Evolutionary conservation across 2,797 vertebrate species (phyloP), one percentile per base, ranked within the genome.

Genomic region (Semotilus atromaculatus): DNA sequence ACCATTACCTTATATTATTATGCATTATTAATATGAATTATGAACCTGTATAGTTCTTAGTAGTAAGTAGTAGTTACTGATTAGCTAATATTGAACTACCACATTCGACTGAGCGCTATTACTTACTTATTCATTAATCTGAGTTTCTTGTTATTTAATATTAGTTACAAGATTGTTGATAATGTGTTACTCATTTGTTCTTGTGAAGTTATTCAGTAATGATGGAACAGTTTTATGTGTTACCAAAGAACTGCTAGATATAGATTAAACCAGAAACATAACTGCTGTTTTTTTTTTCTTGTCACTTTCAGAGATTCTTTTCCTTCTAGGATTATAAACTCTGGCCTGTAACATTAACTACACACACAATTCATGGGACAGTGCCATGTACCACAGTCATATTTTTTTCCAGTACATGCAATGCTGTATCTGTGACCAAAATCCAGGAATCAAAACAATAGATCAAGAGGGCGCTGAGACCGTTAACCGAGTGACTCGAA

Each of bases 371-470:
- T 80, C 53, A 82, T 73, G 68, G 68, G 67, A 48, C 5, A 51
- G 60, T 11, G 68, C 58, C 77, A 85, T 71, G 55, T 53, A 72
- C 76, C 58, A 14, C 66, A 80, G 67, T 64, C 71, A 38, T 71
- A 23, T 45, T n/a, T 82, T 48, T 81, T 80, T 62, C 40, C 80
- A 82, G 80, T 48, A 73, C 26, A 72, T 62, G n/a, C 73, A 78
- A 72, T 45, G 55, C 68, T 64, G 43, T 51, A 66, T 82, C 71
- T 82, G 58, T 78, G 58, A 75, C 81, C 51, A 77, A 71, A 77
- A 53, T 78, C 21, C 23, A 58, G 21, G 8, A 68, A 43, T 43
- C 73, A 76, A 76, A 71, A 60, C 64, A 77, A 26, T 10, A 75
- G 45, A 76, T 64, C 23, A 31, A 38, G n/a, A 73, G 10, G 51